Base-by-base conservation (phyloP, 1,140 invertebrate genomes). In the Aphis craccivora region DNA sequence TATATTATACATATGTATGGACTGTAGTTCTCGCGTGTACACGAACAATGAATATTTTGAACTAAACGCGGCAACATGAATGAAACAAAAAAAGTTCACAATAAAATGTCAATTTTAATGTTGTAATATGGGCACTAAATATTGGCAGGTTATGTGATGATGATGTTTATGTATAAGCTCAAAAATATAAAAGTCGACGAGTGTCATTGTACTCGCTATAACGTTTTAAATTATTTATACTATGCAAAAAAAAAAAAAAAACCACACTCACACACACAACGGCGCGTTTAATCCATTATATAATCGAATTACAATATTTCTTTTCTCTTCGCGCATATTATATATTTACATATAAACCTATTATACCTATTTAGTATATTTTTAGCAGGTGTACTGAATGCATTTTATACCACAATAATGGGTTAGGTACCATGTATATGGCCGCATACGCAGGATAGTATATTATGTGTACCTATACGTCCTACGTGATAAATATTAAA, bases 81-180 rank as follows among this genome's bases (percentile, higher is more conserved):
- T 76, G 60, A n/a, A 76, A 76, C 60, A 76, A n/a, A 76, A 67
- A 67, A 76, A n/a, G n/a, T 76, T 76, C n/a, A 76, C 30, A n/a
- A 76, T 35, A 76, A 76, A 76, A 76, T 76, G 60, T 76, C 60
- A 76, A 76, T 76, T 76, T 76, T 76, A 76, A 76, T 53, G 53
- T n/a, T 23, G 53, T n/a, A 18, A 76, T n/a, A n/a, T n/a, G 9
- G 60, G 0, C 60, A 67, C 60, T 14, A 14, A n/a, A 60, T 67
- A 60, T 9, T 9, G n/a, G 30, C 60, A 60, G 30, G 60, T 76
- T n/a, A 5, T 81, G 35, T 22, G 35, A 35, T n/a, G n/a, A 81
- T 22, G 20, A 81, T 81, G 76, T 81, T 35, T 81, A 83, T 83
- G 37, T 40, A 83, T 83, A 83, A 83, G 18, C 81, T 83, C 37